A percentile compares a stretch with the other conserved stretches of the same genome.
Conservation (phyloP, 1,140 invertebrate genomes). For the Musca domestica region DNA sequence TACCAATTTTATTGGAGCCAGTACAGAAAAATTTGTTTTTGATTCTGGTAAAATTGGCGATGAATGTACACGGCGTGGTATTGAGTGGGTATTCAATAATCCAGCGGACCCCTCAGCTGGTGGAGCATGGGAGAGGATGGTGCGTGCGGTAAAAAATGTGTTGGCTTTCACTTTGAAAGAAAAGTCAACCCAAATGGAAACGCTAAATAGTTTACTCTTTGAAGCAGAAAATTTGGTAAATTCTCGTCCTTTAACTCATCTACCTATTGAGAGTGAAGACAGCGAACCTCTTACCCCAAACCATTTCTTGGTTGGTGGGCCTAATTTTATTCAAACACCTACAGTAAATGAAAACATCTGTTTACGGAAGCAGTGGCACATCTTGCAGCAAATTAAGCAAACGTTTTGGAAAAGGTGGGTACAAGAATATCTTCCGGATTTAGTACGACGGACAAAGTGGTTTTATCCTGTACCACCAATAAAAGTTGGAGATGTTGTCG, state of each 20-base stretch:
- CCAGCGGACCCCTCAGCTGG: constrained; percentile 25
- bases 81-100: constrained; percentile 26
- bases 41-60: background rate
- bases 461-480: background rate
- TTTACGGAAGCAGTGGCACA: constrained; percentile 25
- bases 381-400: constrained; percentile 12
- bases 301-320: constrained; percentile 24
- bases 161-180: constrained; percentile 29
- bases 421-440: constrained; percentile 25
- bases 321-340: constrained; percentile 18
- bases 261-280: constrained; percentile 36
- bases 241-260: constrained; percentile 35
- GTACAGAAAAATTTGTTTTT: constrained; percentile 2
- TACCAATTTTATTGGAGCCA: constrained; percentile 27
- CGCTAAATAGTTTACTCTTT: constrained; percentile 30
- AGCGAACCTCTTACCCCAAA: constrained; percentile 27
- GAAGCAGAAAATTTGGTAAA: constrained; percentile 37
- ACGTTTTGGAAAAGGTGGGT: constrained; percentile 27
- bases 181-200: constrained; percentile 30
- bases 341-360: background rate
- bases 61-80: constrained; percentile 3
- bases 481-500: background rate
- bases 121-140: constrained; percentile 37
- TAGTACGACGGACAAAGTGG: constrained; percentile 27
- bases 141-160: constrained; percentile 32